Conservation (phyloP, 2,113 vertebrate species). For the Morone chrysops region DNA sequence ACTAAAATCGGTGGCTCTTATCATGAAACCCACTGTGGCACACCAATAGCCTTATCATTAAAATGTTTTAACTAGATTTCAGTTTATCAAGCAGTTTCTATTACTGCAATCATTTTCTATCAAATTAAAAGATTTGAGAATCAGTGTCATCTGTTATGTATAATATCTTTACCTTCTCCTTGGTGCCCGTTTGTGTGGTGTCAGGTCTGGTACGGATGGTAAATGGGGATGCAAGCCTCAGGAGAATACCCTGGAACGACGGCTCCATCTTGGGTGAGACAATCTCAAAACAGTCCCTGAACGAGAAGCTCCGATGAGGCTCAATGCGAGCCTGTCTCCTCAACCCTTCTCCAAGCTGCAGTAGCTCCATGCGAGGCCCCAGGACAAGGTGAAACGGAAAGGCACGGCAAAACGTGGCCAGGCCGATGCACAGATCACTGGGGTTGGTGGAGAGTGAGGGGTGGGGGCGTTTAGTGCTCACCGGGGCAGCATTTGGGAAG, state of each 20-base stretch:
- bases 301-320: constrained; percentile 88
- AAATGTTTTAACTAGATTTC: background rate
- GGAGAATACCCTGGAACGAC: constrained; percentile 92
- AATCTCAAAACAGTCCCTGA: constrained; percentile 96
- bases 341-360: constrained; percentile 96
- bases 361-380: constrained; percentile 91
- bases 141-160: background rate
- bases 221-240: constrained; percentile 95
- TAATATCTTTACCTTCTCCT: constrained; percentile 91
- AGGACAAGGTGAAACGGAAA: constrained; percentile 98
- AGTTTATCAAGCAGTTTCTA: background rate
- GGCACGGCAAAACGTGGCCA: constrained; percentile 96
- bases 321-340: constrained; percentile 93
- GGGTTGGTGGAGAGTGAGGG: constrained; percentile 88
- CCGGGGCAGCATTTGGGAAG: constrained; percentile 81
- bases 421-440: constrained; percentile 92
- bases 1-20: background rate
- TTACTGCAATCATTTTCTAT: background rate
- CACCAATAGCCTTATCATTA: background rate
- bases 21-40: background rate
- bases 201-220: constrained; percentile 94
- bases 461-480: constrained; percentile 82
- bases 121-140: background rate
- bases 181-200: constrained; percentile 86
- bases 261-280: constrained; percentile 94